Evolutionary conservation across 2,797 vertebrate genomes (phyloP).

Genomic region (Rostrhamus sociabilis): DNA sequence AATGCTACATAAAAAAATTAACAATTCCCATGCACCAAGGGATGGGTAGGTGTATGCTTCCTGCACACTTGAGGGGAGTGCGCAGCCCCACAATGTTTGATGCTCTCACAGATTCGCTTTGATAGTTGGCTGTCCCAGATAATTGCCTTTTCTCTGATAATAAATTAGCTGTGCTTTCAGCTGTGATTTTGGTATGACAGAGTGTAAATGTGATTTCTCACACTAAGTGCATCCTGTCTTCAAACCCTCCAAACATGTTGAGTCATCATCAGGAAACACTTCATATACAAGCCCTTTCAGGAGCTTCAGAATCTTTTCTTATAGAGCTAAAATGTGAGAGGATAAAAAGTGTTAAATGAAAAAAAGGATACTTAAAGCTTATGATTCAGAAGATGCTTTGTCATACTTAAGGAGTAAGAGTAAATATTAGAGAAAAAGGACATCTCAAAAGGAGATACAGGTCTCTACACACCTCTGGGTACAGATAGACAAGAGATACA

Average conservation of each 20-base stretch:
- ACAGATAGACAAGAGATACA: background rate
- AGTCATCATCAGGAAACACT: background rate
- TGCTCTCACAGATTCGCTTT: background rate
- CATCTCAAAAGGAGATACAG: background rate
- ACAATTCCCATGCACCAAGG: background rate
- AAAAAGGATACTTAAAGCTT: background rate
- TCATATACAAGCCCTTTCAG: background rate
- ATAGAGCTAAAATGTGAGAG: background rate
- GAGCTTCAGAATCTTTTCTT: background rate
- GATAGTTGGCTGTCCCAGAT: background rate
- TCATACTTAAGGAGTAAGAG: background rate
- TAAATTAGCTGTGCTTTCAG: background rate
- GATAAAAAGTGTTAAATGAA: background rate
- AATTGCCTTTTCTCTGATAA: conserved; percentile 12
- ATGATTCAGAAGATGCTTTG: background rate
- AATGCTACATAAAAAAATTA: background rate
- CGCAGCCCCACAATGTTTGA: background rate
- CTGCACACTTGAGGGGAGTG: background rate
- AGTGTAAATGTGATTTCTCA: conserved; percentile 3
- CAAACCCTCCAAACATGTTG: background rate
- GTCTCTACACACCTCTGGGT: background rate
- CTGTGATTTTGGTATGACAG: background rate
- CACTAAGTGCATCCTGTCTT: background rate
- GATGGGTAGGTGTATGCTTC: background rate
- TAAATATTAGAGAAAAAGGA: background rate